Evolutionary conservation across 1,140 invertebrate genomes (phyloP).

Genomic region (Lethrus apterus): DNA sequence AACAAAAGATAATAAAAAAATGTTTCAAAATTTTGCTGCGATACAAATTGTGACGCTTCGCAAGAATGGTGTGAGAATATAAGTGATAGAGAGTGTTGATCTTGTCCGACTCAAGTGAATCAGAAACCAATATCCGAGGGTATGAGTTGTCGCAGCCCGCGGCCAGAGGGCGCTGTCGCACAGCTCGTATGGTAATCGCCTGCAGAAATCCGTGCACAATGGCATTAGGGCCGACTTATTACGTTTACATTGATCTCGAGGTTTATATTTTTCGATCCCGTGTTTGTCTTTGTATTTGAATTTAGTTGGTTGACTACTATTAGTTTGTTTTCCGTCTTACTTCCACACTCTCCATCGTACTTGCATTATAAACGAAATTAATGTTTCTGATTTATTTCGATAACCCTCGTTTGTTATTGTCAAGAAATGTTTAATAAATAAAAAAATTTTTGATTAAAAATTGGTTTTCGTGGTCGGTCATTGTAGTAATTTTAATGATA

Average conservation of each 20-base stretch:
- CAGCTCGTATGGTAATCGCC: slow-evolving; percentile 40
- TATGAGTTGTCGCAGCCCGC: slow-evolving; percentile 29
- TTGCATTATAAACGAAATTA: neutral
- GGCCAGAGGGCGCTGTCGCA: slow-evolving; percentile 24
- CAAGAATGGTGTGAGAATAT: too few relatives aligned
- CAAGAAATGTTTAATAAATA: too few relatives aligned
- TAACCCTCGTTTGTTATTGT: too few relatives aligned
- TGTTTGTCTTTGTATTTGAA: slow-evolving; percentile 40
- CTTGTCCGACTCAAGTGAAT: slow-evolving; percentile 39
- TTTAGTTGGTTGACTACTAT: slow-evolving; percentile 32
- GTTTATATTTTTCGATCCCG: slow-evolving; percentile 37
- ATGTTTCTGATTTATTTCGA: too few relatives aligned
- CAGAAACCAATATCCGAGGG: slow-evolving; percentile 40
- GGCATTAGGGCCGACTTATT: slow-evolving; percentile 40
- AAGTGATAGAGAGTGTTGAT: slow-evolving; percentile 36
- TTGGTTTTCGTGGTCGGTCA: too few relatives aligned
- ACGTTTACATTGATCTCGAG: slow-evolving; percentile 44
- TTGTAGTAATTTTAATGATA: too few relatives aligned
- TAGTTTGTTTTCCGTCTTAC: slow-evolving; percentile 5
- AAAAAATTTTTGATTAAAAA: too few relatives aligned
- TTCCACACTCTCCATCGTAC: neutral
- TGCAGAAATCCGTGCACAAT: slow-evolving; percentile 41
- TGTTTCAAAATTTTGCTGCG: too few relatives aligned
- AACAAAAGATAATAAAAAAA: too few relatives aligned
- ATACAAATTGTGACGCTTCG: too few relatives aligned